Percentiles rank a stretch among this genome's conserved stretches.
phyloP scores from a whole-genome alignment of 1,140 invertebrate species.

The Planococcus citri region DNA sequence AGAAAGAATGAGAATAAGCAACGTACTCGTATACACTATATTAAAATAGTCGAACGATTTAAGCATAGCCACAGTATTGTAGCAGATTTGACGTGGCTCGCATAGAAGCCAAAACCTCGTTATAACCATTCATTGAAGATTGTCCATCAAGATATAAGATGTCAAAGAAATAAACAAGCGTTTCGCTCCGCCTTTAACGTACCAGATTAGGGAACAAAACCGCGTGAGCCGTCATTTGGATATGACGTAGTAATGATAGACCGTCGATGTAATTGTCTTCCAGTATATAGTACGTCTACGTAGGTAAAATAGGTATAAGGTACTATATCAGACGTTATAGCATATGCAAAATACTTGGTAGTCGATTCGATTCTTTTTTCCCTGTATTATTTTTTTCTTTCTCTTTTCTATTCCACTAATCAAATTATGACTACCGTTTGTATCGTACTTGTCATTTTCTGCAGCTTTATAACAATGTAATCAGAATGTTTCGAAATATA shows the following conservation, averaged over 20 bases:
- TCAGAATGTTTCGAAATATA: not conserved
- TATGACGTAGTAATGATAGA: not conserved
- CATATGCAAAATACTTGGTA: not conserved
- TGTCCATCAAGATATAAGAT: slow-evolving; percentile 2
- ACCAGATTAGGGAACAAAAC: slow-evolving; percentile 6
- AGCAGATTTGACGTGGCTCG: not conserved
- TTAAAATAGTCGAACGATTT: not conserved
- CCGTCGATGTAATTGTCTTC: not conserved
- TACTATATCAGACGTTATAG: too few species aligned
- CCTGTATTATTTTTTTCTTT: not conserved
- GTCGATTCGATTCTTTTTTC: not conserved
- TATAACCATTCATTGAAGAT: slow-evolving; percentile 7
- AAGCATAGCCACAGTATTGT: not conserved
- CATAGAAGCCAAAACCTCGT: not conserved
- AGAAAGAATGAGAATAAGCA: too few species aligned
- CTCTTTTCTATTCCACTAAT: too few species aligned
- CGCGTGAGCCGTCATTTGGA: slow-evolving; percentile 5
- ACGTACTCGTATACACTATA: too few species aligned
- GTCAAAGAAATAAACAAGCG: slow-evolving; percentile 7
- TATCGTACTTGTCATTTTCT: not conserved
- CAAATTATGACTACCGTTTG: not conserved
- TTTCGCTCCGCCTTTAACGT: slow-evolving; percentile 4
- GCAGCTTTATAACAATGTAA: not conserved
- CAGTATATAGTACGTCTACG: not conserved
- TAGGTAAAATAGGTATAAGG: too few species aligned